A percentile compares a stretch with the other conserved stretches of the same genome.
These are phyloP conservation scores for Laspeyria flexula DNA, from an alignment of 2,888 invertebrate genomes.

Conservation along the genomic window DNA sequence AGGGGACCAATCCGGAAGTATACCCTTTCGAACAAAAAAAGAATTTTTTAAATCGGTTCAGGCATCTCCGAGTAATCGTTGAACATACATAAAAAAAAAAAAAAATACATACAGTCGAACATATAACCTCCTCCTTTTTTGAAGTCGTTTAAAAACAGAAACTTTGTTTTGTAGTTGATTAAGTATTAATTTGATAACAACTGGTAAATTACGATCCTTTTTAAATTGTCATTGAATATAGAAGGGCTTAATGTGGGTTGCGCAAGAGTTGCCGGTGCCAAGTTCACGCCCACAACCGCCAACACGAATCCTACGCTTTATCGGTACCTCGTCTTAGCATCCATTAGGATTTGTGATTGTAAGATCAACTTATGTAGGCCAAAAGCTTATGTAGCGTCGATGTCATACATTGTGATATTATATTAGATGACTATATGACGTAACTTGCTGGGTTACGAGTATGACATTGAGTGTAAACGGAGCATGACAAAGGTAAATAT, in stretches of 20 bases:
- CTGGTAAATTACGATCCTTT: slow-evolving; percentile 27
- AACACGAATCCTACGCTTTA: slow-evolving; percentile 66
- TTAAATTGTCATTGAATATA: slow-evolving; percentile 55
- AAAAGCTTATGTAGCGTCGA: neutral
- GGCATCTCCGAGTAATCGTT: too few species aligned
- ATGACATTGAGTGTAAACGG: neutral
- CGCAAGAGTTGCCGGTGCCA: slow-evolving; percentile 69
- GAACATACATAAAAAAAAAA: too few species aligned
- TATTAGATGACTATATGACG: neutral
- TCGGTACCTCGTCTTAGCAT: slow-evolving; percentile 45
- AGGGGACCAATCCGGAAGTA: too few species aligned
- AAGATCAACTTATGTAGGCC: slow-evolving; percentile 29
- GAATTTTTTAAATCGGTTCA: too few species aligned
- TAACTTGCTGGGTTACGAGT: neutral
- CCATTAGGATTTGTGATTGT: slow-evolving; percentile 43
- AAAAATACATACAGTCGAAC: too few species aligned
- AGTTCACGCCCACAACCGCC: slow-evolving; percentile 76
- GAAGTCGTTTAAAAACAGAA: too few species aligned
- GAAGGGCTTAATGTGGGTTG: slow-evolving; percentile 62
- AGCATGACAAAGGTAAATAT: neutral
- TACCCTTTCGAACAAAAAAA: too few species aligned
- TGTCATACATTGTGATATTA: neutral
- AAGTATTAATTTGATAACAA: slow-evolving; percentile 8
- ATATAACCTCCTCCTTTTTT: too few species aligned
- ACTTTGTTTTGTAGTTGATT: neutral